These are phyloP conservation scores for Furnarius figulus DNA, from an alignment of 2,113 vertebrate species.

Conservation along the genomic window DNA sequence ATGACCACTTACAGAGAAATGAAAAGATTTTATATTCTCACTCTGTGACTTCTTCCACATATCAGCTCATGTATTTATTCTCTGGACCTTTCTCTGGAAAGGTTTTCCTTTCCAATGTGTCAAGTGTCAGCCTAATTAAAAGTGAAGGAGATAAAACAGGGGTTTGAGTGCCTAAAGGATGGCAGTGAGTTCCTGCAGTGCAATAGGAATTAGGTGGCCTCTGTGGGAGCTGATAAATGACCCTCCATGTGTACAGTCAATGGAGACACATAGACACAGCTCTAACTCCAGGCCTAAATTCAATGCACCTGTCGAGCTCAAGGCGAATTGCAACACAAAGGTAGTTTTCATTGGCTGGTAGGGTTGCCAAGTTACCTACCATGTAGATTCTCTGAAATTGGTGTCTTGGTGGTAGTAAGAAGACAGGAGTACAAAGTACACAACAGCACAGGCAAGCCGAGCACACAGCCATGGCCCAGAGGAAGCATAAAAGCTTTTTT, in stretches of 20 bases:
- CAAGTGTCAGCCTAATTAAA: not conserved
- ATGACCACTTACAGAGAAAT: not conserved
- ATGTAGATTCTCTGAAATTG: not conserved
- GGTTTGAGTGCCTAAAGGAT: not conserved
- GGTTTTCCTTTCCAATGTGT: not conserved
- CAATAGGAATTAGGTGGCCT: not conserved
- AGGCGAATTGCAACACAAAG: not conserved
- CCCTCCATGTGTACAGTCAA: not conserved
- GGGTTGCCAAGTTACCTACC: conserved; percentile 3
- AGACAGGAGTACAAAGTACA: conserved; percentile 26
- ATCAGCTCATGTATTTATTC: not conserved
- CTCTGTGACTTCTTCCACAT: not conserved
- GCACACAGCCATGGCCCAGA: conserved; percentile 18
- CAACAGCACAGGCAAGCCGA: conserved; percentile 46
- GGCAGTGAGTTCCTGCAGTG: not conserved
- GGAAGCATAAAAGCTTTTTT: conserved; percentile 63
- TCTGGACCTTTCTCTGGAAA: too few species aligned
- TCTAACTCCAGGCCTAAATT: not conserved
- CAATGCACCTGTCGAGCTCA: not conserved
- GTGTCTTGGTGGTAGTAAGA: not conserved
- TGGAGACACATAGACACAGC: not conserved
- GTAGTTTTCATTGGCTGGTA: not conserved
- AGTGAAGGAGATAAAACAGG: not conserved
- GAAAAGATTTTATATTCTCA: not conserved
- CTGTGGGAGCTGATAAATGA: not conserved